Conservation (phyloP, 2,113 vertebrate genomes). For the Melanotaenia duboulayi region DNA sequence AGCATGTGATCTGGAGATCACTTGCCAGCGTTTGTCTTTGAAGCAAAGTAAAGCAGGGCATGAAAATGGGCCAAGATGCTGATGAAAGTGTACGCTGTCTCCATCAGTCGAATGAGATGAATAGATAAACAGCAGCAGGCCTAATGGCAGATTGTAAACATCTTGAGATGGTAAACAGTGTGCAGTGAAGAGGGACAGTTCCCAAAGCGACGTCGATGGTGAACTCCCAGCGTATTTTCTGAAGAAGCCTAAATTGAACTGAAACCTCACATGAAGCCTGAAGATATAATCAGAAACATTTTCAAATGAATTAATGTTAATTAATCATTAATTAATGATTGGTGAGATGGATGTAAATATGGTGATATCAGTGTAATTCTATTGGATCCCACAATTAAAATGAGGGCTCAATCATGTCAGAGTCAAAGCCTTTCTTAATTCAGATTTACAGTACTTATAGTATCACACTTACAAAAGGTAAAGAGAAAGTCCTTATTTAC, state of each 20-base stretch:
- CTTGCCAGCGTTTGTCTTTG: conserved; percentile 21
- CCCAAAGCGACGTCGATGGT: conserved; percentile 27
- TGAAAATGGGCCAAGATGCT: conserved; percentile 48
- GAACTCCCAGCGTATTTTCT: conserved; percentile 11
- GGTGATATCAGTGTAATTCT: too few relatives aligned
- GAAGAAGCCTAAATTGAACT: conserved; percentile 17
- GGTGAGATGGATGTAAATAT: too few relatives aligned
- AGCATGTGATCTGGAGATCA: conserved; percentile 19
- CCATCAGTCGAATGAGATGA: conserved; percentile 54
- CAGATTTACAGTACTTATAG: too few relatives aligned
- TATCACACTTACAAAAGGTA: too few relatives aligned
- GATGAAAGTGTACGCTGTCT: conserved; percentile 43
- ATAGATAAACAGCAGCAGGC: conserved; percentile 47
- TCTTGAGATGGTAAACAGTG: conserved; percentile 43
- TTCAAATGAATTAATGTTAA: conserved; percentile 34
- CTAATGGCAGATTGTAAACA: conserved; percentile 58
- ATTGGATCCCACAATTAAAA: too few relatives aligned
- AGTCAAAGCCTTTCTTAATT: too few relatives aligned
- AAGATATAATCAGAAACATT: conserved; percentile 24
- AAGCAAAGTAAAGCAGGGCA: conserved; percentile 20
- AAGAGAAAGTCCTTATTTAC: too few relatives aligned
- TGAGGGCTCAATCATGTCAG: too few relatives aligned
- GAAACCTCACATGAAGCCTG: conserved; percentile 11
- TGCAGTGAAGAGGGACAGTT: conserved; percentile 35
- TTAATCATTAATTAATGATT: too few relatives aligned